Evolutionary conservation across 1,140 invertebrate genomes (phyloP), one percentile per base, ranked within the genome.

Genomic region (Plodia interpunctella): DNA sequence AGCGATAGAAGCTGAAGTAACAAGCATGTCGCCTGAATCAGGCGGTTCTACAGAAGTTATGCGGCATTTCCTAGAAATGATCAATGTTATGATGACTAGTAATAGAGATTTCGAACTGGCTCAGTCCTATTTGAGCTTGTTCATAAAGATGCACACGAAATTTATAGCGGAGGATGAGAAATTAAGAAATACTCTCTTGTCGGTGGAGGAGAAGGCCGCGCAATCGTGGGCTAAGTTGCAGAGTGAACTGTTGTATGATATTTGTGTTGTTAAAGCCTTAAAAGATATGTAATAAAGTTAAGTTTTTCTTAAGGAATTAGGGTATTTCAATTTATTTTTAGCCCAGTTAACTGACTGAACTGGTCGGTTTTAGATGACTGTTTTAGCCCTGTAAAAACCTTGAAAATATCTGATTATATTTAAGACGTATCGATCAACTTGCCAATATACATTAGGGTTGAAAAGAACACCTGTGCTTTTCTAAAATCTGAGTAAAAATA

Each of bases 61-160:
- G 91, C 74, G 93, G 30, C 92, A 95, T 62, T 99, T 98, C 90
- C 86, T 99, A 28, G 92, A 93, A 74, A 93, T 97, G 80, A 84
- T 99, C 6, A 86, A 92, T 44, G 88, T 84, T 57, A 93, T 96
- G 87, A 90, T 99, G 1, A 88, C 92, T 60, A 95, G 91, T 2
- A 96, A 96, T 70, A 93, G 83, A 65, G 93, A 98, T 88, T 99
- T 97, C 90, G 98, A 99, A 91, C 84, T 98, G n/a, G 93, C 94
- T 0, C 96, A 98, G 82, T 94, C 97, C 0, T 99, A 98, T 90
- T 90, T 99, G n/a, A 94, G 93, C 54, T 90, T 98, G 15, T 99
- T 98, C 90, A 81, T 99, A 10, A 98, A 98, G 88, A 92, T 94
- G 25, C 97, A 98, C 79, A 93, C 94, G 1, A 91, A 92, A 50